A percentile compares a stretch with the other conserved stretches of the same genome.
Evolutionary conservation across 2,113 vertebrate genomes (phyloP).

Genomic region (Dasyurus viverrinus): DNA sequence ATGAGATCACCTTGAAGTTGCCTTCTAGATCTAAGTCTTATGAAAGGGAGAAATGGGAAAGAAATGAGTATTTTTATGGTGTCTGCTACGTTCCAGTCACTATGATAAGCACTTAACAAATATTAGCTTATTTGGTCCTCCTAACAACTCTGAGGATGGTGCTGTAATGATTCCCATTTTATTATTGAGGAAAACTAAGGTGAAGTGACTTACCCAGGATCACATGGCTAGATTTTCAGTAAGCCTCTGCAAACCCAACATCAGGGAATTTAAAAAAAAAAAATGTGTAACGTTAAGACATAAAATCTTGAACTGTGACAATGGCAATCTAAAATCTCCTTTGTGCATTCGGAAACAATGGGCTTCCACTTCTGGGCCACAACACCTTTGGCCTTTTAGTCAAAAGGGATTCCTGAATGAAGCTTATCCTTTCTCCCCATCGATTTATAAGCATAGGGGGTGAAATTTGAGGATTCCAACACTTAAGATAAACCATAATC

Average conservation of each 20-base stretch:
- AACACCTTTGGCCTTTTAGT: background rate
- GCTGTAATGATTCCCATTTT: background rate
- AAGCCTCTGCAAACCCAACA: background rate
- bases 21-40: background rate
- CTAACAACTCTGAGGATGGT: background rate
- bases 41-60: background rate
- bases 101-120: background rate
- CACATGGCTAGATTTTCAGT: background rate
- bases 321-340: background rate
- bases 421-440: slow-evolving; percentile 33
- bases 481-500: slow-evolving; percentile 50
- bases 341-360: slow-evolving; percentile 5
- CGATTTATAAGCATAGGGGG: slow-evolving; percentile 46
- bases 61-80: background rate
- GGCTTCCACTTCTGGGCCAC: background rate
- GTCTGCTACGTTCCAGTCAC: background rate
- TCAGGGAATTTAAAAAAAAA: background rate
- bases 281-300: background rate
- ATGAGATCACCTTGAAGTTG: background rate
- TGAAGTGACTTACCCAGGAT: background rate
- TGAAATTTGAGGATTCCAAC: slow-evolving; percentile 33
- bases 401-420: background rate
- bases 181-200: background rate
- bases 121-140: background rate
- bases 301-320: background rate